These are phyloP conservation scores for Sinocyclocheilus anshuiensis DNA, from an alignment of 2,113 vertebrate species.

Conservation along the genomic window DNA sequence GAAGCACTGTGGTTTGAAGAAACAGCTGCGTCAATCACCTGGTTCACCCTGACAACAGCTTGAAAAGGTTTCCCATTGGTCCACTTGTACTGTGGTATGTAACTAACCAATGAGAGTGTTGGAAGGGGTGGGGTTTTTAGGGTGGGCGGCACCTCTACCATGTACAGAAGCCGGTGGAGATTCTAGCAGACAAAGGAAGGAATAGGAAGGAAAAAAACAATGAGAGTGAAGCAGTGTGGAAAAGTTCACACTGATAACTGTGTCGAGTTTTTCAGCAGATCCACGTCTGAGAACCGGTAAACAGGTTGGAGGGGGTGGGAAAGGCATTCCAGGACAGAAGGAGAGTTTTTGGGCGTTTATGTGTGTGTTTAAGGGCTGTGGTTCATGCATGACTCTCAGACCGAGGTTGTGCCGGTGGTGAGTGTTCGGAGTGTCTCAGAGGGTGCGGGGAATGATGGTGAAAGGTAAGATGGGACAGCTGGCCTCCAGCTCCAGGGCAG, in stretches of 20 bases:
- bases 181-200: background rate
- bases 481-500: slow-evolving; percentile 94
- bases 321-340: background rate
- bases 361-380: slow-evolving; percentile 19
- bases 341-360: background rate
- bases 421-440: slow-evolving; percentile 73
- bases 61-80: background rate
- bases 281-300: background rate
- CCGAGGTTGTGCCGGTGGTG: background rate
- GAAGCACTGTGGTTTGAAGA: slow-evolving; percentile 20
- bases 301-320: background rate
- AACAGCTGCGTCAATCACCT: background rate
- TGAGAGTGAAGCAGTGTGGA: background rate
- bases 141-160: background rate
- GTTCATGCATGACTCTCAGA: slow-evolving; percentile 6
- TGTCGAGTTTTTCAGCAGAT: background rate
- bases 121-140: background rate
- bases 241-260: background rate
- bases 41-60: background rate
- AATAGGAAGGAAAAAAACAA: background rate
- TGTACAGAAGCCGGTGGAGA: background rate
- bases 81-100: slow-evolving; percentile 36
- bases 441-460: slow-evolving; percentile 91
- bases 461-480: slow-evolving; percentile 96
- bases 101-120: background rate